Percentiles rank a stretch among this genome's conserved stretches.
phyloP scores from a whole-genome alignment of 1,140 invertebrate species.

The Drosophila prosaltans region DNA sequence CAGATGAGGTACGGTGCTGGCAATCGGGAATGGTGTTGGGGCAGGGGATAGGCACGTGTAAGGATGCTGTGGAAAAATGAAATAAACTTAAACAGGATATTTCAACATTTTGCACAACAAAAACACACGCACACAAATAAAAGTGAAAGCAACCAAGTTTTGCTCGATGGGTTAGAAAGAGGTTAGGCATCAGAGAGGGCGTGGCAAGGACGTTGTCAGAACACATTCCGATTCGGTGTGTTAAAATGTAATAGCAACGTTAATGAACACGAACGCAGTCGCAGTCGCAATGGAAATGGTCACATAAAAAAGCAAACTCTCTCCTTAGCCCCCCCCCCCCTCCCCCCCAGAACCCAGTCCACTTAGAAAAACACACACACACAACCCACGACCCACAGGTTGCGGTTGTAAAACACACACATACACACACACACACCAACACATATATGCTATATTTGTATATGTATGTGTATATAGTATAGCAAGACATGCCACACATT shows the following conservation, averaged over 20 bases:
- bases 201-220: conserved; percentile 63
- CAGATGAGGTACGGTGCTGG: conserved; percentile 21
- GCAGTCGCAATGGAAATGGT: conserved; percentile 71
- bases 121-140: conserved; percentile 26
- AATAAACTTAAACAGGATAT: conserved; percentile 81
- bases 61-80: conserved; percentile 78
- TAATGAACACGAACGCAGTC: conserved; percentile 78
- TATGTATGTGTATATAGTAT: conserved; percentile 12
- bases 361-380: conserved; percentile 61
- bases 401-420: conserved; percentile 75
- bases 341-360: neutral
- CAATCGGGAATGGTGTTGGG: neutral
- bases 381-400: conserved; percentile 41
- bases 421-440: conserved; percentile 22
- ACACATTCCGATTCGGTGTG: conserved; percentile 80
- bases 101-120: conserved; percentile 63
- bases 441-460: neutral
- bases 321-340: conserved; percentile 9
- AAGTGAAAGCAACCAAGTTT: conserved; percentile 34
- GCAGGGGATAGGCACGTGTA: conserved; percentile 64
- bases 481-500: conserved; percentile 65
- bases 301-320: conserved; percentile 68
- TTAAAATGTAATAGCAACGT: conserved; percentile 81
- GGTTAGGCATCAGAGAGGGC: conserved; percentile 6
- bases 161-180: conserved; percentile 11